A percentile compares a stretch with the other conserved stretches of the same genome.
These are phyloP conservation scores for Syncerus caffer DNA, from an alignment of 2,797 vertebrate species.

Conservation along the genomic window DNA sequence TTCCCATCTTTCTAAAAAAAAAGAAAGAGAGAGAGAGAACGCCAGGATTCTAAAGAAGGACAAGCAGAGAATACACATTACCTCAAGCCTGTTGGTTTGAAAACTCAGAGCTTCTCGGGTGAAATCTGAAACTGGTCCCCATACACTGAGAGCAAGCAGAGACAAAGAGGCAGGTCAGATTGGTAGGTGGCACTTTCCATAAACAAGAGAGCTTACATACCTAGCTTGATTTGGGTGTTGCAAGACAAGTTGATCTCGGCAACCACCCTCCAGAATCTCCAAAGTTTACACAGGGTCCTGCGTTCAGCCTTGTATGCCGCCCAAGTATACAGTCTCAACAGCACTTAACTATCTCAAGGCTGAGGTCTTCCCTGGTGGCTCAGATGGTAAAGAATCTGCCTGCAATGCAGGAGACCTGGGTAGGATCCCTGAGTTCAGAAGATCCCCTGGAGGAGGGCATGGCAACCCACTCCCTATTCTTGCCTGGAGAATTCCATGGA, in stretches of 20 bases:
- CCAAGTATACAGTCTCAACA: neutral
- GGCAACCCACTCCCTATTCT: neutral
- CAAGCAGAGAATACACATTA: slow-evolving; percentile 15
- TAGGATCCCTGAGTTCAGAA: neutral
- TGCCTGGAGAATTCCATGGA: neutral
- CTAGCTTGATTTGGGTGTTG: neutral
- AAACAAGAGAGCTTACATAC: neutral
- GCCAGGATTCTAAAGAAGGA: neutral
- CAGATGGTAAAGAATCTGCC: neutral
- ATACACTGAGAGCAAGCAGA: neutral
- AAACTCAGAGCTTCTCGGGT: neutral
- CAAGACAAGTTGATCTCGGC: neutral
- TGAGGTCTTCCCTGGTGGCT: neutral
- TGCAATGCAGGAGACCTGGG: neutral
- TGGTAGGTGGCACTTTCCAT: neutral
- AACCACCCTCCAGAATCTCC: neutral
- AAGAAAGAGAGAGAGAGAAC: neutral
- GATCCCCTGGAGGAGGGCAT: neutral
- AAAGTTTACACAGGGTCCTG: neutral
- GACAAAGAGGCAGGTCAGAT: neutral
- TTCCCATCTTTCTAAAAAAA: slow-evolving; percentile 52
- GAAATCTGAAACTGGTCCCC: neutral
- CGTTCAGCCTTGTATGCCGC: neutral
- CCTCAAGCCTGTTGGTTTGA: neutral
- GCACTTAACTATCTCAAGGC: neutral